phyloP scores from a whole-genome alignment of 2,113 vertebrate genomes.

The Cephalopterus ornatus region DNA sequence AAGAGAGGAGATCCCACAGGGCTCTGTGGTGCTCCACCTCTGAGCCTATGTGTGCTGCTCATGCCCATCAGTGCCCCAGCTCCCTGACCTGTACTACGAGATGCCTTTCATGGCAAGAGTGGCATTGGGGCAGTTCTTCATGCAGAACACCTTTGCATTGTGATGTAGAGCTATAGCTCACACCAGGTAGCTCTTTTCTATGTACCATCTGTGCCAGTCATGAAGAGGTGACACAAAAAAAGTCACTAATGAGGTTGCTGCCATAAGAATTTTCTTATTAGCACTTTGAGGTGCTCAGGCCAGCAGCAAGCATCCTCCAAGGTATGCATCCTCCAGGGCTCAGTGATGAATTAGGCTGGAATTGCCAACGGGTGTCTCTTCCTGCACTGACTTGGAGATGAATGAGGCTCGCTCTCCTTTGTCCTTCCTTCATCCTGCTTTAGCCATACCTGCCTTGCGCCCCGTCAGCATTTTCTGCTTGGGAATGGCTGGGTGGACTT shows the following conservation, averaged over 20 bases:
- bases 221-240: neutral
- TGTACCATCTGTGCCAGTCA: neutral
- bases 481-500: neutral
- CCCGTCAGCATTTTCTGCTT: neutral
- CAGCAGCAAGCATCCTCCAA: neutral
- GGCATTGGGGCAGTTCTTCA: neutral
- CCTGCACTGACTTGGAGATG: neutral
- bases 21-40: neutral
- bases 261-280: neutral
- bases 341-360: slow-evolving; percentile 10
- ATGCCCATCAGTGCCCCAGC: accelerated
- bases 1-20: neutral
- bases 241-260: neutral
- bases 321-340: neutral
- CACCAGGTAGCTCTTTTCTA: neutral
- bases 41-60: neutral
- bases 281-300: neutral
- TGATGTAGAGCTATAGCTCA: neutral
- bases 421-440: neutral
- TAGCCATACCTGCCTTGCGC: neutral
- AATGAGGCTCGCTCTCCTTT: neutral
- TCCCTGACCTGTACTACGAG: neutral
- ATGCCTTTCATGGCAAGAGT: neutral
- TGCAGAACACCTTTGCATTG: neutral
- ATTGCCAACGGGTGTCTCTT: neutral